Evolutionary conservation across 2,113 vertebrate species (phyloP).

Genomic region (Lynx canadensis): DNA sequence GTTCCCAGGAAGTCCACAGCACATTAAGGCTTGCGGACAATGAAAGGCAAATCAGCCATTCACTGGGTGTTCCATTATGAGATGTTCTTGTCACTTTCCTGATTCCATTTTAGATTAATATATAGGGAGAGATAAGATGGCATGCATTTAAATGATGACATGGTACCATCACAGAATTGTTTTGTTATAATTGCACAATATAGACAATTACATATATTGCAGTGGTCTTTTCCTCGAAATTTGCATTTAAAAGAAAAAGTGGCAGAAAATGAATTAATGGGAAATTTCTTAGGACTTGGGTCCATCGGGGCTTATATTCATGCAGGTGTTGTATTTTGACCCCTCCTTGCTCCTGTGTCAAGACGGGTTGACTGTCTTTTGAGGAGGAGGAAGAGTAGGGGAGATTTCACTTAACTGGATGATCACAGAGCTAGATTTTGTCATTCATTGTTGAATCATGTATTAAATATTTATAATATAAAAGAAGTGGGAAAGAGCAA

Average conservation of each 20-base stretch:
- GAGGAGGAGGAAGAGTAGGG: background rate
- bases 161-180: background rate
- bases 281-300: background rate
- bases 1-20: constrained; percentile 42
- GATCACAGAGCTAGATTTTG: constrained; percentile 20
- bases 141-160: background rate
- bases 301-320: background rate
- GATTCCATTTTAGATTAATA: constrained; percentile 57
- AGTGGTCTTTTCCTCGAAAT: background rate
- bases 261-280: background rate
- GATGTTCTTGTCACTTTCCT: constrained; percentile 34
- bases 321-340: background rate
- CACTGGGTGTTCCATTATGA: background rate
- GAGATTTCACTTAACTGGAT: background rate
- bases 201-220: background rate
- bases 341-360: background rate
- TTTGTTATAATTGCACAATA: background rate
- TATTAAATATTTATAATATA: constrained; percentile 69
- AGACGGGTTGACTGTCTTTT: background rate
- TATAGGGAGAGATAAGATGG: background rate
- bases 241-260: constrained; percentile 2
- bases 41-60: constrained; percentile 33
- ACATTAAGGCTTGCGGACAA: background rate
- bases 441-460: constrained; percentile 23
- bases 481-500: constrained; percentile 48